Base-by-base conservation (phyloP, 2,113 vertebrate species). In the Tragelaphus imberbis region DNA sequence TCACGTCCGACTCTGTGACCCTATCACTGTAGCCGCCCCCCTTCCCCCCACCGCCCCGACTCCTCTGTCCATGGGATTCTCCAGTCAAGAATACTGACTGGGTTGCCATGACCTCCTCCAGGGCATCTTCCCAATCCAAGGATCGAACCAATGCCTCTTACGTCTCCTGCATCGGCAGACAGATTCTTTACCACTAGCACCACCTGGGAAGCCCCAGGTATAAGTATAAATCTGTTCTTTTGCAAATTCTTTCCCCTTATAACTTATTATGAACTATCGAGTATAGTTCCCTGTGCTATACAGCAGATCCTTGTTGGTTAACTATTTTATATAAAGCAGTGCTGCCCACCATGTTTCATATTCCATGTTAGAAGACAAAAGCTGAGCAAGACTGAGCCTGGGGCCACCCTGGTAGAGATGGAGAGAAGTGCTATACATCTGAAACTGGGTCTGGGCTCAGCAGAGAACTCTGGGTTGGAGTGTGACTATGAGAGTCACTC, bases 41-140 rank as follows among this genome's bases (percentile, higher is more conserved):
- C 30, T 49, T 49, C 0, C 0, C 6, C 28, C 28, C 56, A 56
- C 59, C 0, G 58, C 16, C 33, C 19, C 12, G 36, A 14, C 71
- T 75, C 21, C 68, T 40, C 36, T 44, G 71, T 75, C 36, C 1
- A 2, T 75, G 36, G 71, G 71, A 44, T 75, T 44, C 36, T 75
- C 36, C 36, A 44, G 36, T 5, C 36, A 75, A 44, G 71, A 77
- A 44, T 13, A 12, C 23, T 77, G 71, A 77, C 2, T 27, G 36
- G 71, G 36, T 44, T 77, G 71, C 71, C 36, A 14, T 44, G 71
- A 13, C 36, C 17, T 77, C 6, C 71, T 77, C 36, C 71, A 77
- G 36, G 36, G 21, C 21, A 44, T 44, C 71, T 27, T 44, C 21
- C 23, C 36, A 11, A 77, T 25, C 36, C 36, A 40, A 25, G 21